Evolutionary conservation across 35 echinoderm and acorn worm species (phyloP), one percentile per base, ranked within the genome.

Genomic region (Acanthaster planci): DNA sequence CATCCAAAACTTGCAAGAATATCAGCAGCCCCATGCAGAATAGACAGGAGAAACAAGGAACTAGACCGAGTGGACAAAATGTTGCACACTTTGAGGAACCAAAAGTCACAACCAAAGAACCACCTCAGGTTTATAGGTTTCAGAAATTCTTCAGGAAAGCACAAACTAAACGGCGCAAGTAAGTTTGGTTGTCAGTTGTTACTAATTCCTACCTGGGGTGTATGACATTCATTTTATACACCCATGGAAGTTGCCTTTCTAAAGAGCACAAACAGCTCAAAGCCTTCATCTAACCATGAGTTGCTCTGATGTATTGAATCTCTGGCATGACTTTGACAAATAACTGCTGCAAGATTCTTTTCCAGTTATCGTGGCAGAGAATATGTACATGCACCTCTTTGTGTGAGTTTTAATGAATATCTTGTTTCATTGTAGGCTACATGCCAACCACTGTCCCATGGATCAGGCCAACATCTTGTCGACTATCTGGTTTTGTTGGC

Each of bases 381-480:
- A n/a, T n/a, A n/a, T n/a, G n/a, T n/a, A n/a, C n/a, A n/a, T n/a
- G n/a, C n/a, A n/a, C 19, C 21, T 1, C 26, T 12, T 31, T 72
- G 4, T n/a, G 8, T 72, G 8, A 35, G 14, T 10, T 72, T 68
- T 22, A 17, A 72, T 31, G 14, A 27, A 8, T 34, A 8, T 72
- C 16, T 72, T 1, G 23, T 2, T 72, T 72, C 34, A 1, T 72
- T 31, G 30, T 8, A 72, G 64, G 64, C 34, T 72, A 72, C 26
- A 72, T 12, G 4, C 42, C 22, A 7, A 9, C 23, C 22, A 29
- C 26, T 72, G 64, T 72, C 23, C 68, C 21, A 51, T 86, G 27
- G 75, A 86, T 54, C 64, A 78, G 47, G 37, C 72, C 1, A 37
- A 47, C 9, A 37, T 77, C 67, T 44, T 86, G 2, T 86, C 84